phyloP scores from a whole-genome alignment of 2,113 vertebrate genomes.

The Cichladusa arquata region DNA sequence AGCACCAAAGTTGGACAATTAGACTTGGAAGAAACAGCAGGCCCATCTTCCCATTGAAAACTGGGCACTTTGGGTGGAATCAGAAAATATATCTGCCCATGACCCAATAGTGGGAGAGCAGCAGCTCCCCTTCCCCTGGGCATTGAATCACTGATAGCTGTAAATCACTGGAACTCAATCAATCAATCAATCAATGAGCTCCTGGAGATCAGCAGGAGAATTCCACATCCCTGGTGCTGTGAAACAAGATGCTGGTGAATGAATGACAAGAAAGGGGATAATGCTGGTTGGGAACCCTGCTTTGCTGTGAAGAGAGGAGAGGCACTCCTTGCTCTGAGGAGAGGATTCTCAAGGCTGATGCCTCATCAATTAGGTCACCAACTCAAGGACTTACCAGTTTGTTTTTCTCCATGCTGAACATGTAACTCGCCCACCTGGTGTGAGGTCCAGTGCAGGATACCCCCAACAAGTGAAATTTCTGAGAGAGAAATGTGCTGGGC shows the following conservation, averaged over 20 bases:
- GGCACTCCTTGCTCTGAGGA: neutral
- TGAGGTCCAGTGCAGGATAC: neutral
- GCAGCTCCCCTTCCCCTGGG: neutral
- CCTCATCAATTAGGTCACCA: accelerated
- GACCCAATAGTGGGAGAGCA: neutral
- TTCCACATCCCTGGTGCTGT: neutral
- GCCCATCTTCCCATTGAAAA: neutral
- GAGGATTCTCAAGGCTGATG: neutral
- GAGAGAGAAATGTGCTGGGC: neutral
- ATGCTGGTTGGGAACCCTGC: neutral
- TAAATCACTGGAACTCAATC: neutral
- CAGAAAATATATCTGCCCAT: neutral
- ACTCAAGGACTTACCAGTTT: neutral
- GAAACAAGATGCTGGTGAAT: neutral
- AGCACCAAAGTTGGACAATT: neutral
- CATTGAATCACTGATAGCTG: neutral
- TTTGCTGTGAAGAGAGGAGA: neutral
- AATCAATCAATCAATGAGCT: neutral
- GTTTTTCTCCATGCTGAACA: neutral
- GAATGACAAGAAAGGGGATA: neutral
- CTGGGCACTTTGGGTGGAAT: neutral
- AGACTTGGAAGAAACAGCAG: neutral
- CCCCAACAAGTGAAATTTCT: neutral
- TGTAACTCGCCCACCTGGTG: neutral
- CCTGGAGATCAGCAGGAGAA: neutral